phyloP scores from a whole-genome alignment of 2,888 invertebrate genomes.

The Cistogaster globosa region DNA sequence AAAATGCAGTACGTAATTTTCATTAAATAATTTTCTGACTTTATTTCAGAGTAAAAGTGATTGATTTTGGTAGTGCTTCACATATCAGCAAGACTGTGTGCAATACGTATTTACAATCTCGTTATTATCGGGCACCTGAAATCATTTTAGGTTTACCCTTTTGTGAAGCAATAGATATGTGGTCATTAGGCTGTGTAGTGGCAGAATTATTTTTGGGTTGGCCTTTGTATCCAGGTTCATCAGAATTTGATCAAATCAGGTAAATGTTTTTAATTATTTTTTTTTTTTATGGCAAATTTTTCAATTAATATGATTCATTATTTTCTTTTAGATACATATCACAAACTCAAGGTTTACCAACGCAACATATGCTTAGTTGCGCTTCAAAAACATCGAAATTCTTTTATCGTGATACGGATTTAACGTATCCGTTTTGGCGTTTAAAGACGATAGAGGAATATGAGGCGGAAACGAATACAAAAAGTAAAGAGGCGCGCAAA shows the following conservation, averaged over 20 bases:
- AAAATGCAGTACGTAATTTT: neutral
- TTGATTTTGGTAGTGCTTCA: slow-evolving; percentile 99
- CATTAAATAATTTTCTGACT: neutral
- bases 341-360: slow-evolving; percentile 98
- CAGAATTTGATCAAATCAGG: slow-evolving; percentile 99
- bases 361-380: slow-evolving; percentile 97
- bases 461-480: slow-evolving; percentile 98
- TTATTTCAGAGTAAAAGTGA: slow-evolving; percentile 94
- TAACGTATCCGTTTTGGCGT: slow-evolving; percentile 93
- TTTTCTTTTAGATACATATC: slow-evolving; percentile 88
- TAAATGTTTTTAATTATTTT: slow-evolving; percentile 79
- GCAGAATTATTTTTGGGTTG: slow-evolving; percentile 99
- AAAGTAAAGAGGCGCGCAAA: slow-evolving; percentile 99
- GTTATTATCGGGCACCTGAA: slow-evolving; percentile 99
- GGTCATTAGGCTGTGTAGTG: slow-evolving; percentile 99
- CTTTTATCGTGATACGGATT: slow-evolving; percentile 97
- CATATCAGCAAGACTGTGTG: slow-evolving; percentile 99
- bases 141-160: slow-evolving; percentile 98
- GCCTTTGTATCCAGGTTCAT: slow-evolving; percentile 99
- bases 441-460: slow-evolving; percentile 98
- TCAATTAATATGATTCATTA: neutral
- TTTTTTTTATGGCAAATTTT: neutral
- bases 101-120: slow-evolving; percentile 99
- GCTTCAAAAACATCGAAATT: slow-evolving; percentile 99
- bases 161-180: slow-evolving; percentile 99